Evolutionary conservation across 2,797 vertebrate species (phyloP), one percentile per base, ranked within the genome.

Genomic region (Arctocebus calabarensis): DNA sequence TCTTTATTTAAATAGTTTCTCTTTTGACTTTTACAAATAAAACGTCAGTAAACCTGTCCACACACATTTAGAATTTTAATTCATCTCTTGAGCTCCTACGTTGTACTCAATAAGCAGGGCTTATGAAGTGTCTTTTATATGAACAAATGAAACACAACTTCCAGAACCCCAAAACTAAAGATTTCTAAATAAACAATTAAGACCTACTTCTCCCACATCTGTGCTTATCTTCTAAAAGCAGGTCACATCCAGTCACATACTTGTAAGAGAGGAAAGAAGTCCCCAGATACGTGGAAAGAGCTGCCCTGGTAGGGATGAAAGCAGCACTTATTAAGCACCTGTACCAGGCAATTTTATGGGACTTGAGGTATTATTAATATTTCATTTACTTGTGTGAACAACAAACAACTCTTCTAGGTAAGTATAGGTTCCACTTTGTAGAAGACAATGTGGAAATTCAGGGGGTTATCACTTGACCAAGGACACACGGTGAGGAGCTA

Each of bases 341-440:
- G 0, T n/a, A 14, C 34, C 3, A 59, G 57, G 8, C 22, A 25
- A 19, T 1, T 9, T n/a, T 4, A 4, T 7, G 23, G 37, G 14
- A 59, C 32, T 2, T 1, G 0, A 22, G 7, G 37, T 62, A 29
- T 55, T 14, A 57, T 14, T 70, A 29, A 45, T 19, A 57, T 14
- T 70, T n/a, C 52, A 22, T 34, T 43, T 10, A 25, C 43, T 48
- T 37, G 32, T 11, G 9, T 27, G 57, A 43, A 64, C 14, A 68
- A 1, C 57, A 34, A 68, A 1, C 57, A 34, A 32, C 57, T 40
- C 37, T 84, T 61, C 45, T 8, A 12, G 66, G 2, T 1, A 7
- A n/a, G 0, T 2, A 2, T 0, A 10, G 66, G 13, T 2, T 68
- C 82, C 32, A 19, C 34, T 22, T 3, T 20, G 14, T 0, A 10